These are phyloP conservation scores for Clunio marinus DNA, from an alignment of 2,888 invertebrate species.

Conservation along the genomic window DNA sequence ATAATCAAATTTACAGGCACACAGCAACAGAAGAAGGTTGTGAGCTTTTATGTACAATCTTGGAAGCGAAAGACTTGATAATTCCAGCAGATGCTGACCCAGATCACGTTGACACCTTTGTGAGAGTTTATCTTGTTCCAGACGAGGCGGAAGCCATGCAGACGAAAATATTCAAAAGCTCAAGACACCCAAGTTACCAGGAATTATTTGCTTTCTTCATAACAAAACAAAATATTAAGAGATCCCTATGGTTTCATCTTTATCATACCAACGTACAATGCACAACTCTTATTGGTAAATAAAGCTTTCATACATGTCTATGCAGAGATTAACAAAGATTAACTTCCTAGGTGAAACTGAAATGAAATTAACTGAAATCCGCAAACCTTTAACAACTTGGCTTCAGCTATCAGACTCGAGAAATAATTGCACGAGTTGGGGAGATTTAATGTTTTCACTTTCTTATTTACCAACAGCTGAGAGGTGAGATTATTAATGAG, in stretches of 20 bases:
- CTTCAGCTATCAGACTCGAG: conserved; percentile 69
- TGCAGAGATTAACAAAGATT: not conserved
- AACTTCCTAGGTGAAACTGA: conserved; percentile 59
- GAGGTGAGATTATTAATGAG: conserved; percentile 42
- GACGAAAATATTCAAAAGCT: conserved; percentile 64
- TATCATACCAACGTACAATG: conserved; percentile 61
- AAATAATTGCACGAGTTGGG: conserved; percentile 62
- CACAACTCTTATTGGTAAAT: conserved; percentile 55
- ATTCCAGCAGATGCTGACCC: conserved; percentile 55
- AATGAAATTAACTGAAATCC: conserved; percentile 61
- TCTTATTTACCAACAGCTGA: conserved; percentile 80
- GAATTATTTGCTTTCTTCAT: conserved; percentile 68
- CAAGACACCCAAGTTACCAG: conserved; percentile 69
- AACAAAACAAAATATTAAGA: conserved; percentile 57
- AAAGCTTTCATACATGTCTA: not conserved
- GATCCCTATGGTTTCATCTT: conserved; percentile 64
- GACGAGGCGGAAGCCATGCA: conserved; percentile 65
- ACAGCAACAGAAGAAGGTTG: conserved; percentile 47
- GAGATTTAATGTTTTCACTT: conserved; percentile 76
- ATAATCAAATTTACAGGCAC: conserved; percentile 43
- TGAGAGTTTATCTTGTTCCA: conserved; percentile 69
- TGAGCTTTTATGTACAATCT: conserved; percentile 60
- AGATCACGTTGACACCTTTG: conserved; percentile 66
- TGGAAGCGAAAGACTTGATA: conserved; percentile 70
- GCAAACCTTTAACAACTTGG: conserved; percentile 73